These are phyloP conservation scores for Siderastrea radians DNA, from an alignment of 92 coral and sea anemone genomes.

Conservation along the genomic window DNA sequence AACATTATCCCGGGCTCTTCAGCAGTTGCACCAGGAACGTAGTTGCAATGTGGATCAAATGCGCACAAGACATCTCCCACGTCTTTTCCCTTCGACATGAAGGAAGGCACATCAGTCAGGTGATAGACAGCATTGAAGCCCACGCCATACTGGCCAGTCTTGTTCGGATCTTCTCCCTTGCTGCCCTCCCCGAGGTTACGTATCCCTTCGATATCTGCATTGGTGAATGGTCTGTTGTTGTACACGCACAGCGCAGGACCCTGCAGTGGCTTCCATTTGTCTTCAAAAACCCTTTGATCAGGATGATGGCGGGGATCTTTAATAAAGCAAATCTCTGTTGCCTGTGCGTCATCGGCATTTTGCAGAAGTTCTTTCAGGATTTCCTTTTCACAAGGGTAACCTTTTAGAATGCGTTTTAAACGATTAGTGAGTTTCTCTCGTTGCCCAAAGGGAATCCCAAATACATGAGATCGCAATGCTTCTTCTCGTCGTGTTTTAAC, in stretches of 20 bases:
- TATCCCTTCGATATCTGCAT: too few relatives aligned
- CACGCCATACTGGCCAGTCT: background rate
- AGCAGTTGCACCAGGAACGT: slow-evolving; percentile 64
- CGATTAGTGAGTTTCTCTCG: slow-evolving; percentile 74
- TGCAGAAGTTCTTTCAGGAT: slow-evolving; percentile 15
- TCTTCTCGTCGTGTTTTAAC: slow-evolving; percentile 70
- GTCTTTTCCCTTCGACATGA: slow-evolving; percentile 70
- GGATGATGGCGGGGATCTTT: too few relatives aligned
- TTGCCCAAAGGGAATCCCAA: slow-evolving; percentile 73
- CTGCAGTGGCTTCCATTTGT: too few relatives aligned
- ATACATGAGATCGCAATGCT: slow-evolving; percentile 19
- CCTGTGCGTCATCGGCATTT: too few relatives aligned
- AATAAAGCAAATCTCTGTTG: too few relatives aligned
- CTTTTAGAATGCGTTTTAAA: slow-evolving; percentile 62
- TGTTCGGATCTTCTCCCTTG: too few relatives aligned
- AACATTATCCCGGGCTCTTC: slow-evolving; percentile 69
- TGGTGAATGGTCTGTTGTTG: too few relatives aligned
- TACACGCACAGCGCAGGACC: too few relatives aligned
- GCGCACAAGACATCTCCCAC: slow-evolving; percentile 73
- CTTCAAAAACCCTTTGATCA: too few relatives aligned
- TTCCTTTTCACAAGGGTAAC: slow-evolving; percentile 72
- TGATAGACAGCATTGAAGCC: slow-evolving; percentile 89
- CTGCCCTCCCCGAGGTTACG: too few relatives aligned
- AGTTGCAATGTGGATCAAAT: slow-evolving; percentile 80
- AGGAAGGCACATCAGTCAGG: slow-evolving; percentile 12